Conservation (phyloP, 2,113 vertebrate genomes). For the Uropsilus gracilis region DNA sequence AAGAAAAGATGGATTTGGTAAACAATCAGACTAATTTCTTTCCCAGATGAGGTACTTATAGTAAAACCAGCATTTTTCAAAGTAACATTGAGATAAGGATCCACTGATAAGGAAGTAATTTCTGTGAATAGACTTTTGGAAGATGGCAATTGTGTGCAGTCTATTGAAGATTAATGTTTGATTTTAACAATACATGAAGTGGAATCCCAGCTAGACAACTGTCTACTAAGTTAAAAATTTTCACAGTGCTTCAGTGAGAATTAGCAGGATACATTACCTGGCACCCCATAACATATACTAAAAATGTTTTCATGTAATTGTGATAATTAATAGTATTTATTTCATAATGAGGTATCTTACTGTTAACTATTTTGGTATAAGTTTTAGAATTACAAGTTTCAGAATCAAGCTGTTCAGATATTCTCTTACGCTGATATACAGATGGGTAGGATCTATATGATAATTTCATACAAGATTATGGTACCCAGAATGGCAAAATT, state of each 20-base stretch:
- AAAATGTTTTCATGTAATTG: background rate
- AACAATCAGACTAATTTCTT: background rate
- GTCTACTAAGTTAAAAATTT: background rate
- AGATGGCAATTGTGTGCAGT: background rate
- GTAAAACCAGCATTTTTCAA: background rate
- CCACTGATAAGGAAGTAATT: background rate
- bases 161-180: background rate
- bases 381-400: background rate
- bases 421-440: background rate
- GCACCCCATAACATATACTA: rapidly evolving
- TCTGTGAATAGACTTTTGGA: background rate
- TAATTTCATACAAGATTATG: background rate
- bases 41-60: background rate
- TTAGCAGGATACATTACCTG: background rate
- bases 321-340: background rate
- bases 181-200: background rate
- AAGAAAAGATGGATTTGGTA: background rate
- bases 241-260: background rate
- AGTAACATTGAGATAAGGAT: background rate
- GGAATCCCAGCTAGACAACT: background rate
- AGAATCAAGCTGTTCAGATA: background rate
- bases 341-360: background rate
- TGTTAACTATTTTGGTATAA: background rate
- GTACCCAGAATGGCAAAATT: background rate
- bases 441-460: background rate